Base-by-base conservation (phyloP, 2,888 invertebrate species). In the Zhuqinia jingwanae region DNA sequence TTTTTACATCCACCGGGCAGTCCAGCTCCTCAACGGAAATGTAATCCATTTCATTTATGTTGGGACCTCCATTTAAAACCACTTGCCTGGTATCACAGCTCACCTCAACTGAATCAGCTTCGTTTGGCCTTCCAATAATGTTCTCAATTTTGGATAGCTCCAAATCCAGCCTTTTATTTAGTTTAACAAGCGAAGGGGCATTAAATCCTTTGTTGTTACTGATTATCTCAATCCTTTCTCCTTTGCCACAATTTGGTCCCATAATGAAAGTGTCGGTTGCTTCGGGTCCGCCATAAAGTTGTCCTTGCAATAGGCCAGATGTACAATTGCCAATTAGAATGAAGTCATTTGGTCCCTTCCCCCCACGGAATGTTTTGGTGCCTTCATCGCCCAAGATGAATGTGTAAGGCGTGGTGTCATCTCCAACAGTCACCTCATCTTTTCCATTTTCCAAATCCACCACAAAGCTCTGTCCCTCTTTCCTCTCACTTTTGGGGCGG, bases 381-480 rank as follows among this genome's bases (percentile, higher is more conserved):
- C 68, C 68, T 0, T 6, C 22, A 5, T 80, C 20, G 5, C 80
- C 80, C 53, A 80, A 20, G 1, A 11, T 15, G n/a, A 80, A 80
- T 3, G 68, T 0, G n/a, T 53, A 36, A 0, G 30, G 36, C 0
- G 70, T 53, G 25, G 0, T 0, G 36, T 80, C 60, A 13, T 50
- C 22, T 11, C 13, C n/a, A 22, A 65, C 13, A 20, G 68, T 30
- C 0, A 77, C 77, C 2, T 2, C 25, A 15, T 87, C 87, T 0
- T 63, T 30, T 0, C 87, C 87, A 56, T 68, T 76, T 1, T 58
- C 76, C 25, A 87, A 30, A 17, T 75, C 58, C 25, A 87, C 53
- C 1, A 82, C 17, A 58, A 87, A 58, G 17, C 8, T 13, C 15
- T 76, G 50, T 0, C 56, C 65, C 11, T 0, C 42, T 1, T 63